Conservation (phyloP, 2,888 invertebrate genomes). For the Rhamnusium bicolor region DNA sequence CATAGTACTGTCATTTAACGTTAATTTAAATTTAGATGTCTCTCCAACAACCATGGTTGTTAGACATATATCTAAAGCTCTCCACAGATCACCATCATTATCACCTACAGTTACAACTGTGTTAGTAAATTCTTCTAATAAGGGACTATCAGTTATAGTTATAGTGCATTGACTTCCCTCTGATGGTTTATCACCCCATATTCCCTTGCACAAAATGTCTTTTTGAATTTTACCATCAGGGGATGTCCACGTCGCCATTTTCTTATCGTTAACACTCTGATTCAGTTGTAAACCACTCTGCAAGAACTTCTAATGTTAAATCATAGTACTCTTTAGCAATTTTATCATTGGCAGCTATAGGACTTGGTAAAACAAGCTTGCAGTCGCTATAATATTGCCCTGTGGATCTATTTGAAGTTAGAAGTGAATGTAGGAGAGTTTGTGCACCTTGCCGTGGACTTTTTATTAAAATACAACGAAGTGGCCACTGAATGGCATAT, state of each 20-base stretch:
- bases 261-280: constrained; percentile 63
- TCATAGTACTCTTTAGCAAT: constrained; percentile 64
- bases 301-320: constrained; percentile 64
- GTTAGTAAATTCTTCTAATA: constrained; percentile 53
- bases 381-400: constrained; percentile 69
- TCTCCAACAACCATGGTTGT: constrained; percentile 72
- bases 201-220: constrained; percentile 59
- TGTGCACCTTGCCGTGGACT: constrained; percentile 70
- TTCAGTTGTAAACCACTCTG: constrained; percentile 63
- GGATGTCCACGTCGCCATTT: constrained; percentile 59
- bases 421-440: constrained; percentile 67
- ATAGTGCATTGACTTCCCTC: constrained; percentile 66
- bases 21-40: constrained; percentile 69
- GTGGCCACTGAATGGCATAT: constrained; percentile 68
- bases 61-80: constrained; percentile 71
- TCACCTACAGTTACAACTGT: constrained; percentile 67
- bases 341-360: constrained; percentile 61
- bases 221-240: constrained; percentile 66
- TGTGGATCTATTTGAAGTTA: constrained; percentile 66
- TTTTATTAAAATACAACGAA: constrained; percentile 67
- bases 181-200: constrained; percentile 64
- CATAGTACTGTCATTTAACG: constrained; percentile 61
- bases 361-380: constrained; percentile 63
- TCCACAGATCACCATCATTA: constrained; percentile 70
- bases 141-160: constrained; percentile 56